A percentile compares a stretch with the other conserved stretches of the same genome.
These are phyloP conservation scores for Eubasilissa regina DNA, from an alignment of 1,140 invertebrate genomes.

Conservation along the genomic window DNA sequence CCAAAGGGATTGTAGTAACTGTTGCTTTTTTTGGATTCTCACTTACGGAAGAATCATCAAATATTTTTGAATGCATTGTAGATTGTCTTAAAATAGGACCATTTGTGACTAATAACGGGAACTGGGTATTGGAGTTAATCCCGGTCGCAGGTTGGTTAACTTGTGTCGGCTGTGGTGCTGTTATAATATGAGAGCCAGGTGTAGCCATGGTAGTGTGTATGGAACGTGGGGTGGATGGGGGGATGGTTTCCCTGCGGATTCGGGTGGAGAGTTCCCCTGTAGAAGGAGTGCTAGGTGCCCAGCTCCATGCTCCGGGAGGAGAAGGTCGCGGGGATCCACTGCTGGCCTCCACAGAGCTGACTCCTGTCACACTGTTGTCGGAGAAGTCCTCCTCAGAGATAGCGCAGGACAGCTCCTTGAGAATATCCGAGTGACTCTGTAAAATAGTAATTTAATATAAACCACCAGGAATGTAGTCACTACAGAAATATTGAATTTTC, in stretches of 20 bases:
- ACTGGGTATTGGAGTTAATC: background rate
- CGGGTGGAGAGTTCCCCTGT: constrained; percentile 57
- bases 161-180: constrained; percentile 7
- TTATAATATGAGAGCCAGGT: constrained; percentile 23
- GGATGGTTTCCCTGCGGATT: constrained; percentile 48
- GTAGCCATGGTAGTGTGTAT: constrained; percentile 44
- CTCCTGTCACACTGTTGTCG: constrained; percentile 50
- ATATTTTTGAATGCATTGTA: constrained; percentile 29
- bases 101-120: background rate
- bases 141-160: constrained; percentile 3
- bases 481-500: too few species aligned
- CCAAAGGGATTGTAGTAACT: constrained; percentile 36
- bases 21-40: constrained; percentile 52
- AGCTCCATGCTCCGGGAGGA: constrained; percentile 61
- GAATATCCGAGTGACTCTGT: constrained; percentile 69
- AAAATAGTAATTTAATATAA: constrained; percentile 35
- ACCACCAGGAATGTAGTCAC: background rate
- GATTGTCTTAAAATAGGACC: constrained; percentile 2
- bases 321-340: constrained; percentile 60
- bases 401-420: constrained; percentile 67
- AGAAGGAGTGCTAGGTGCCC: constrained; percentile 63
- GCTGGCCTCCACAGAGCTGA: constrained; percentile 34
- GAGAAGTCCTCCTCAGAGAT: constrained; percentile 65
- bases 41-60: constrained; percentile 42
- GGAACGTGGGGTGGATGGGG: constrained; percentile 43